Evolutionary conservation across 2,797 vertebrate genomes (phyloP).

Genomic region (Tragelaphus oryx): DNA sequence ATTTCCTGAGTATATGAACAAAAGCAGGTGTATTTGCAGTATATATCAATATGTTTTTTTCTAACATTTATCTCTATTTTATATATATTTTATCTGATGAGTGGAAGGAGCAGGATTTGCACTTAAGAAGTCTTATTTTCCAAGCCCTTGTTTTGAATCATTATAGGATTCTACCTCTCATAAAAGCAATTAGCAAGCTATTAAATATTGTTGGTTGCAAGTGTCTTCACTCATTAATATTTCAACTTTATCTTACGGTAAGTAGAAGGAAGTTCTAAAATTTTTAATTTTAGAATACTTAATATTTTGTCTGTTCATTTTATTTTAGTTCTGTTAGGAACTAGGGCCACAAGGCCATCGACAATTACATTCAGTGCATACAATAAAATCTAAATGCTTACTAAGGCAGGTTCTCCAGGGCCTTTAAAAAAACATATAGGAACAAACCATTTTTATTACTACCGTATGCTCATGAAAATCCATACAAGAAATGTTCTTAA

Average conservation of each 20-base stretch:
- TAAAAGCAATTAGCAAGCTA: background rate
- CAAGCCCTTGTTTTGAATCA: background rate
- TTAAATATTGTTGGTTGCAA: background rate
- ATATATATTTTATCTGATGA: background rate
- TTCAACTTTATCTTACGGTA: slow-evolving; percentile 33
- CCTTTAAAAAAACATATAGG: background rate
- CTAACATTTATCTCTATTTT: background rate
- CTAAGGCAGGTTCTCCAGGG: background rate
- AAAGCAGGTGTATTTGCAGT: background rate
- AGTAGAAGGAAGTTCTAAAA: background rate
- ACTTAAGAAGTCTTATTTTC: background rate
- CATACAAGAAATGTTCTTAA: background rate
- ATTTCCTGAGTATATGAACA: background rate
- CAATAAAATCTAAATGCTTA: slow-evolving; percentile 12
- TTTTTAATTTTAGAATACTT: slow-evolving; percentile 14
- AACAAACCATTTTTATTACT: background rate
- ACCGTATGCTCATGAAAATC: background rate
- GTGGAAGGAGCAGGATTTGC: background rate
- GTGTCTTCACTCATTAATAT: background rate
- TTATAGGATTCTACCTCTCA: background rate
- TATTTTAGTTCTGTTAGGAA: background rate
- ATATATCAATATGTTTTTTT: background rate
- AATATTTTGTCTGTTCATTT: background rate
- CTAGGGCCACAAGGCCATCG: background rate
- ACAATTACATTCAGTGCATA: background rate